Conservation (phyloP, 1,140 invertebrate genomes). For the Pissodes strobi region DNA sequence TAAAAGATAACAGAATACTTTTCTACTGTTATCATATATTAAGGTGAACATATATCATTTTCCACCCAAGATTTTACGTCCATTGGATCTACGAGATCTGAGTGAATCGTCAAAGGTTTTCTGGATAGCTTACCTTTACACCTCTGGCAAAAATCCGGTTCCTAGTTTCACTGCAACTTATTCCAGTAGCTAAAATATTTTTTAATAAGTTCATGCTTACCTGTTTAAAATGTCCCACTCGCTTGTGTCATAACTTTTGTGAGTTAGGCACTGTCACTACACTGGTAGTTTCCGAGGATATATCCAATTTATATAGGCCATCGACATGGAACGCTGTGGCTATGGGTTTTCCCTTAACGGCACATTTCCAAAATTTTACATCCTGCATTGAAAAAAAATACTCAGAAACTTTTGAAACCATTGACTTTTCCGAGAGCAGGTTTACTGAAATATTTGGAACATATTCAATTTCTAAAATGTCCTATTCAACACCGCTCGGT, state of each 20-base stretch:
- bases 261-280: too few relatives aligned
- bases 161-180: too few relatives aligned
- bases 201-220: too few relatives aligned
- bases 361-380: constrained; percentile 27
- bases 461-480: constrained; percentile 30
- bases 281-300: not conserved
- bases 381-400: constrained; percentile 22
- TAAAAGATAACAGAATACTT: constrained; percentile 47
- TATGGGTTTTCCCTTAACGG: constrained; percentile 20
- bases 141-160: too few relatives aligned
- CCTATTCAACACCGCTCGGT: constrained; percentile 6
- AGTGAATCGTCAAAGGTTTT: constrained; percentile 34
- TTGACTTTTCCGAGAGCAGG: constrained; percentile 28
- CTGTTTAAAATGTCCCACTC: constrained; percentile 40
- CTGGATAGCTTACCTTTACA: constrained; percentile 38
- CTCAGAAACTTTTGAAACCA: constrained; percentile 27
- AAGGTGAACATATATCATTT: constrained; percentile 53
- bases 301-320: too few relatives aligned
- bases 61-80: constrained; percentile 35
- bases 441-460: constrained; percentile 36
- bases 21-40: constrained; percentile 53
- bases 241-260: constrained; percentile 37
- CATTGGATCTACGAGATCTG: constrained; percentile 35
- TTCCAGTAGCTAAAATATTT: too few relatives aligned
- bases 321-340: constrained; percentile 22